phyloP scores from a whole-genome alignment of 1,140 invertebrate genomes.

The Caenorhabditis tropicalis region DNA sequence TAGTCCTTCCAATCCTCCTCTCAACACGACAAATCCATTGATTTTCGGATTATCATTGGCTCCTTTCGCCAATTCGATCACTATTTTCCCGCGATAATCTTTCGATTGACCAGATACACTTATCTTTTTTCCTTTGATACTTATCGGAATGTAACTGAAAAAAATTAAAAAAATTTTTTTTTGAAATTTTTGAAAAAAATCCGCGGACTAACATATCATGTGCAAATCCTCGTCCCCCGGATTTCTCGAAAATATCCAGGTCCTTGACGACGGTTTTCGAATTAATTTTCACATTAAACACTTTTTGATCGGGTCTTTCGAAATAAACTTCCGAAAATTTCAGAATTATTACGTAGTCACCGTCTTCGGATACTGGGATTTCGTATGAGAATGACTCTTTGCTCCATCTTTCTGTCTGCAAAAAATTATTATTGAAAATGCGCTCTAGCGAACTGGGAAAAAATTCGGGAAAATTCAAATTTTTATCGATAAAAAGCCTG shows the following conservation, averaged over 20 bases:
- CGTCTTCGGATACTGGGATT: background rate
- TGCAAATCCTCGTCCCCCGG: conserved; percentile 9
- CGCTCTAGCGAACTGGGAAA: too few relatives aligned
- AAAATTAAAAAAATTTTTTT: background rate
- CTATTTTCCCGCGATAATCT: background rate
- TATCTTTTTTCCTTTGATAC: background rate
- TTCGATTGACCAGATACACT: background rate
- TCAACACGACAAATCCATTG: background rate
- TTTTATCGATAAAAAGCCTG: too few relatives aligned
- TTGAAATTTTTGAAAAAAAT: background rate
- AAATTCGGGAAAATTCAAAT: too few relatives aligned
- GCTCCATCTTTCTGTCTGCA: background rate
- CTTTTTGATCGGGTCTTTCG: background rate
- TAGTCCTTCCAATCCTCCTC: background rate
- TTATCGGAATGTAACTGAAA: background rate
- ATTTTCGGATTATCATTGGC: conserved; percentile 28
- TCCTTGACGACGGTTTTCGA: background rate
- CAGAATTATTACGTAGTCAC: conserved; percentile 14
- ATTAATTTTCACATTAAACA: background rate
- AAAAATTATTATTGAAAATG: too few relatives aligned
- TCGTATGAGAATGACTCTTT: conserved; percentile 6
- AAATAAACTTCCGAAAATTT: conserved; percentile 31
- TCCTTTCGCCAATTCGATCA: conserved; percentile 5
- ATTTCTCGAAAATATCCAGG: background rate
- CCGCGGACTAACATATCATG: background rate